phyloP scores from a whole-genome alignment of 2,113 vertebrate species.

The Corapipo altera region DNA sequence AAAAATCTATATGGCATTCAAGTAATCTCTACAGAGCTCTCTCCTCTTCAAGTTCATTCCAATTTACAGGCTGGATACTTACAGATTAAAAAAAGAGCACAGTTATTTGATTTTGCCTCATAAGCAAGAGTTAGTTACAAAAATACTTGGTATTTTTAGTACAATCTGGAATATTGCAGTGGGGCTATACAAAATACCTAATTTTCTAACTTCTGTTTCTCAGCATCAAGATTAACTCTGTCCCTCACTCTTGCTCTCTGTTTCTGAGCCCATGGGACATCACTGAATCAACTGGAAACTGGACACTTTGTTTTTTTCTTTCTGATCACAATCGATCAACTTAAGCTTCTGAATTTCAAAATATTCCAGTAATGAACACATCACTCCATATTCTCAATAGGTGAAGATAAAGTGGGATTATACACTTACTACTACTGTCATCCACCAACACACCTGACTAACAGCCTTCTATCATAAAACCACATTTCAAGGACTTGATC shows the following conservation, averaged over 20 bases:
- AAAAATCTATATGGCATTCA: neutral
- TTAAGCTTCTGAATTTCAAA: constrained; percentile 19
- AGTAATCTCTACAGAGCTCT: neutral
- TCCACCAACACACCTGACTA: neutral
- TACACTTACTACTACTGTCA: neutral
- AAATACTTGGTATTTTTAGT: constrained; percentile 41
- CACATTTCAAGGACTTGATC: neutral
- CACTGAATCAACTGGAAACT: neutral
- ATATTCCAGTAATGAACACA: neutral
- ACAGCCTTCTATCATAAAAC: neutral
- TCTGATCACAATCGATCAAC: neutral
- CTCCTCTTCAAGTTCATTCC: neutral
- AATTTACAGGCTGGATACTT: constrained; percentile 1
- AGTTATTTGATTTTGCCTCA: constrained; percentile 26
- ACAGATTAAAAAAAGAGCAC: neutral
- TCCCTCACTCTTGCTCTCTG: neutral
- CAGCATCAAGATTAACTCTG: neutral
- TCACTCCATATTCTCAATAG: accelerated
- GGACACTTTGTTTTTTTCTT: neutral
- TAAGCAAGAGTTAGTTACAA: constrained; percentile 37
- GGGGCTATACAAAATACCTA: neutral
- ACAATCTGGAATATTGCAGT: neutral
- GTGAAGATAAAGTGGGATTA: neutral
- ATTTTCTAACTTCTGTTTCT: neutral
- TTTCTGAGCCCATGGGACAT: neutral